Base-by-base conservation (phyloP, 2,797 vertebrate species). In the Diplodus puntazzo region DNA sequence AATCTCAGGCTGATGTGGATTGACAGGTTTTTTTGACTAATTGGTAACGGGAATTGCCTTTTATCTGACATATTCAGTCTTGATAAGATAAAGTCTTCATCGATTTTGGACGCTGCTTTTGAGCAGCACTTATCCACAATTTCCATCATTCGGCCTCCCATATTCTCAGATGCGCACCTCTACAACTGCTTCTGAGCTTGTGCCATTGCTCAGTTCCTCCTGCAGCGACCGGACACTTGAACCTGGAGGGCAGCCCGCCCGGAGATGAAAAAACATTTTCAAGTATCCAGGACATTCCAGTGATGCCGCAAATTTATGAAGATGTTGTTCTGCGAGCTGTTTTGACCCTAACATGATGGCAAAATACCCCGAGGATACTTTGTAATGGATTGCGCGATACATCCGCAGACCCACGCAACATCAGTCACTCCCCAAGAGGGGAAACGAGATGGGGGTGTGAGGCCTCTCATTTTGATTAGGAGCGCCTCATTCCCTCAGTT, bases 401-500 rank as follows among this genome's bases (percentile, higher is more conserved):
- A 52, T 54, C 75, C 16, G 3, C 11, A 4, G 75, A 77, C 65
- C 55, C 46, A 4, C 2, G 53, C 83, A 9, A 69, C 80, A 89
- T 90, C 86, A 77, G 81, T 87, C 88, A 80, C 66, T n/a, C 8
- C 66, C 72, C 30, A 64, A 67, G 73, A 82, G 83, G 76, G 39
- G 73, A 68, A 78, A 80, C 42, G 0, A 52, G 59, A 77, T 4
- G 60, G 23, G 54, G 73, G 39, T 39, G 72, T 69, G 45, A 63
- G 65, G 82, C 73, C 83, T 74, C 82, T 89, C 83, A 73, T 90
- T 91, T 86, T 85, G 86, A 88, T 90, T 75, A 75, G 74, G 70
- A 75, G 79, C 25, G 53, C 61, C 69, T 88, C 75, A 16, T 79
- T 89, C 69, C 2, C 34, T 82, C 63, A n/a, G 75, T 89, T 81